Evolutionary conservation across 2,797 vertebrate genomes (phyloP).

Genomic region (Coregonus ussuriensis): DNA sequence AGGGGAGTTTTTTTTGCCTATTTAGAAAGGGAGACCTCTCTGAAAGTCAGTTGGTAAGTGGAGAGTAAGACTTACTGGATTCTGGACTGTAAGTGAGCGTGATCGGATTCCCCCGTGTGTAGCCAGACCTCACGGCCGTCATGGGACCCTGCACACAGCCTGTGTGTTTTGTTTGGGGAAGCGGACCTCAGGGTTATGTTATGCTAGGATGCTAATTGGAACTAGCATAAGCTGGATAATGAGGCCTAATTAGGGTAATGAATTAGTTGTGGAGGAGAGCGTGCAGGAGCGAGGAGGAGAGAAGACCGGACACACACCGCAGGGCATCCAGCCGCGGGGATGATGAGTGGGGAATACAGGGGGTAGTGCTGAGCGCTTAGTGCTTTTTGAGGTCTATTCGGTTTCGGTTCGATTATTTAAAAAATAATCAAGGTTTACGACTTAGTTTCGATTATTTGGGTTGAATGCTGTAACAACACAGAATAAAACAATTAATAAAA

Average conservation of each 20-base stretch:
- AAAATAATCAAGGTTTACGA: too few species aligned
- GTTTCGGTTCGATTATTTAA: too few species aligned
- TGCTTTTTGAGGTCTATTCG: too few species aligned
- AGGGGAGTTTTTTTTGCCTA: too few species aligned
- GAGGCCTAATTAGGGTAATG: conserved; percentile 68
- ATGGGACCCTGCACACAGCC: conserved; percentile 35
- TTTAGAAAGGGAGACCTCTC: not conserved
- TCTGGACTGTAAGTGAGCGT: conserved; percentile 11
- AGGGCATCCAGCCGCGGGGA: conserved; percentile 25
- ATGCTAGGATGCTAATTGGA: conserved; percentile 60
- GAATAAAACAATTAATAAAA: too few species aligned
- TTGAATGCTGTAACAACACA: too few species aligned
- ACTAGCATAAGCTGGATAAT: conserved; percentile 70
- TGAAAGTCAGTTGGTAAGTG: not conserved
- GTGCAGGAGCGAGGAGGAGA: conserved; percentile 40
- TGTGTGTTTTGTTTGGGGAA: conserved; percentile 33
- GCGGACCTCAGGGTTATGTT: conserved; percentile 42
- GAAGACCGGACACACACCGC: conserved; percentile 29
- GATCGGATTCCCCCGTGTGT: conserved; percentile 13
- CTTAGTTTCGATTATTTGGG: too few species aligned
- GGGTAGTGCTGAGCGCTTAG: not conserved
- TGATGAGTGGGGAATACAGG: conserved; percentile 24
- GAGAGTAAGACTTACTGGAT: not conserved
- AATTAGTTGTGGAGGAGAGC: conserved; percentile 54
- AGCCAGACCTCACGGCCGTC: conserved; percentile 28